Base-by-base conservation (phyloP, 2,888 invertebrate species). In the Entomobrya multifasciata region DNA sequence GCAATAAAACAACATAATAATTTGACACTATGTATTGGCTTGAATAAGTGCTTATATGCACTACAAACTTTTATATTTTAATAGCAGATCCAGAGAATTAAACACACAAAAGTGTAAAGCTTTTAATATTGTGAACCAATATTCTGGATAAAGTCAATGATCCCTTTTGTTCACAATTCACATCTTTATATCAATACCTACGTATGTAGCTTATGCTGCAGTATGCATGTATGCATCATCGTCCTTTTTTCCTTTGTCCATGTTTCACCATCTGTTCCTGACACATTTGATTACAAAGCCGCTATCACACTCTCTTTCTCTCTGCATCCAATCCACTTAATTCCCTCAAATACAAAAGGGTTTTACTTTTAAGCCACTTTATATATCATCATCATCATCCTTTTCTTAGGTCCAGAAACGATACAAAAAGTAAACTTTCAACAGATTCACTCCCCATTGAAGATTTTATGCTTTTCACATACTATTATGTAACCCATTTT, bases 261-360 rank as follows among this genome's bases (percentile, higher is more conserved):
- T 82, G 86, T 76, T 79, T 55, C 49, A 85, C 25, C 89, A 89
- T 89, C 89, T 89, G 89, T 82, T 89, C 70, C 77, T 79, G 89
- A 89, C 89, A 89, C 87, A 82, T 88, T 87, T 88, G 72, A 89
- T 89, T 87, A 70, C 70, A 44, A 70, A 70, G 70, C 47, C 25
- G 70, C 70, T 70, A 70, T 44, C 70, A 70, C 47, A 70, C 47
- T 25, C 47, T 22, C 47, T 11, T 22, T 47, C 47, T 70, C 25
- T 47, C 67, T 41, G 44, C 17, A 2, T 30, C 62, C 15, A 6
- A 60, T 60, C 22, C 5, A 60, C 36, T 65, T 65, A 65, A 65
- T 65, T 36, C 62, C 36, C 27, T 60, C 25, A n/a, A 30, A 36
- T 36, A 65, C 30, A 65, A 65, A n/a, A 30, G 36, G 36, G 62